phyloP scores from a whole-genome alignment of 2,888 invertebrate species.

The Leptopterna dolabrata region DNA sequence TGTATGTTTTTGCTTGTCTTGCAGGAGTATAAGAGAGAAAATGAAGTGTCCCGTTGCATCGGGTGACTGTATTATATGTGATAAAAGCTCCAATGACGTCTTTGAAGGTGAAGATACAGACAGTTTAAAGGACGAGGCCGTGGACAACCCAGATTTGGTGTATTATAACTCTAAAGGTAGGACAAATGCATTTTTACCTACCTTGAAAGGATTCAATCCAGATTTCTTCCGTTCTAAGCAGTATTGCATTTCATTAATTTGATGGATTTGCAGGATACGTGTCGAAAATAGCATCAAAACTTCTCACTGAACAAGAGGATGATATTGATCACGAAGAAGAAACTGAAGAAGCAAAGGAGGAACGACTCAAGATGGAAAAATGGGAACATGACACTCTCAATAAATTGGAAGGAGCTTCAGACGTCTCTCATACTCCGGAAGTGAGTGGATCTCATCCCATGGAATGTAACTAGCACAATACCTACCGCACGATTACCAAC shows the following conservation, averaged over 20 bases:
- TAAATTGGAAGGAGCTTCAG: conserved; percentile 66
- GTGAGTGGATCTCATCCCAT: conserved; percentile 15
- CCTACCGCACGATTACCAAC: too few species aligned
- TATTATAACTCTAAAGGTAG: conserved; percentile 25
- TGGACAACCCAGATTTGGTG: not conserved
- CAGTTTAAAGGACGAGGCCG: not conserved
- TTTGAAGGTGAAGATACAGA: not conserved
- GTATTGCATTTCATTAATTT: too few species aligned
- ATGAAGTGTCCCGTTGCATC: not conserved
- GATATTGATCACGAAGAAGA: conserved; percentile 33
- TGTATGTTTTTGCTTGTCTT: not conserved
- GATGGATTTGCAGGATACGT: conserved; percentile 56
- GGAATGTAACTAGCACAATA: not conserved
- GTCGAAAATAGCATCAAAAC: conserved; percentile 50
- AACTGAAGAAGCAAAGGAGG: conserved; percentile 24
- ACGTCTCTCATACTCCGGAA: conserved; percentile 66
- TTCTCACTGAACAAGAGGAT: conserved; percentile 46
- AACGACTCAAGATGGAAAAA: conserved; percentile 44
- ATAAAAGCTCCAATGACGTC: not conserved
- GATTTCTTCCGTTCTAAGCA: too few species aligned
- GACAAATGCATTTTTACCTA: not conserved
- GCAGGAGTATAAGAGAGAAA: conserved; percentile 16
- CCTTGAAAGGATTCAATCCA: too few species aligned
- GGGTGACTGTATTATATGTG: conserved; percentile 15
- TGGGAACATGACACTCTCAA: conserved; percentile 69